Percentiles rank a stretch among this genome's conserved stretches.
Conservation (phyloP, 2,797 vertebrate genomes). For the Chlorospingus semifuscus region DNA sequence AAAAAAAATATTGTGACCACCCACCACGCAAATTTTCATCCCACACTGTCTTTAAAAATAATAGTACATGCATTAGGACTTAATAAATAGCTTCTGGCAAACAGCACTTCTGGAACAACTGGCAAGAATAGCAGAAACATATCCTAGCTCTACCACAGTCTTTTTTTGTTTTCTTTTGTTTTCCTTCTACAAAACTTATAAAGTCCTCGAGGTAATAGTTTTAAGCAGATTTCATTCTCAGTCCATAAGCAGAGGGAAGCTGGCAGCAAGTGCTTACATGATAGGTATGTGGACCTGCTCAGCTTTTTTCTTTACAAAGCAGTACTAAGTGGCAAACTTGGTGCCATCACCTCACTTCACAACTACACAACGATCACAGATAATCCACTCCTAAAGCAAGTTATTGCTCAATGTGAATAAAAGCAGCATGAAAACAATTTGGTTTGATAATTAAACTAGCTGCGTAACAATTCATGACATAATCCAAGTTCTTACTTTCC, state of each 20-base stretch:
- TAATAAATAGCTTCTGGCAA: conserved; percentile 38
- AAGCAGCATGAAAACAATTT: background rate
- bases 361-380: background rate
- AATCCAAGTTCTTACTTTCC: background rate
- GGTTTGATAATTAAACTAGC: conserved; percentile 25
- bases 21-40: conserved; percentile 11
- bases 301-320: conserved; percentile 1
- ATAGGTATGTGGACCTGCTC: conserved; percentile 65
- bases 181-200: conserved; percentile 38
- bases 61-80: background rate
- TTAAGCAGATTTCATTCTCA: conserved; percentile 64
- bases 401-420: background rate
- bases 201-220: conserved; percentile 70
- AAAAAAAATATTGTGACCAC: background rate
- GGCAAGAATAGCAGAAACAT: conserved; percentile 63
- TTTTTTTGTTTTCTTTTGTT: background rate
- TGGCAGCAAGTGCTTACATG: conserved; percentile 71
- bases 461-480: background rate
- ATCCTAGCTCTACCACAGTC: conserved; percentile 41
- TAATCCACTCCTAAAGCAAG: conserved; percentile 37
- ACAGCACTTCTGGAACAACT: conserved; percentile 37
- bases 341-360: conserved; percentile 35
- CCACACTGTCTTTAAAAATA: background rate
- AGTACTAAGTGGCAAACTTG: conserved; percentile 47
- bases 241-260: conserved; percentile 51